phyloP scores from a whole-genome alignment of 2,113 vertebrate genomes.

The Tamias sibiricus region DNA sequence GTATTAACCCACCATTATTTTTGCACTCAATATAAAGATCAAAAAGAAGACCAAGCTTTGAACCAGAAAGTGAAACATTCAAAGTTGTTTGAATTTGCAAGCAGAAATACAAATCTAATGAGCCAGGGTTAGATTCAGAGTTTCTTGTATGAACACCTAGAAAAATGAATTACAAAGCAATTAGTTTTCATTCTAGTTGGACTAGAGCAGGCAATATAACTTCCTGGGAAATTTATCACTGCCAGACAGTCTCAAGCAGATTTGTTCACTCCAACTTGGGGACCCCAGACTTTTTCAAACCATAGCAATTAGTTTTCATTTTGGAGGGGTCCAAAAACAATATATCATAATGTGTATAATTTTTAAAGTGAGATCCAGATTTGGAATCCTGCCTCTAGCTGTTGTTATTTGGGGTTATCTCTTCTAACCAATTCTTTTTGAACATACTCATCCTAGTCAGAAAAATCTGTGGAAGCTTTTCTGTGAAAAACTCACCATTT shows the following conservation, averaged over 20 bases:
- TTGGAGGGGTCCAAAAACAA: no score
- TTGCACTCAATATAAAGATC: neutral
- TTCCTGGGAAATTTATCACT: neutral
- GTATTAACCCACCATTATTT: neutral
- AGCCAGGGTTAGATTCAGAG: neutral
- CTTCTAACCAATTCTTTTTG: neutral
- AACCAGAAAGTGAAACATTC: conserved; percentile 4
- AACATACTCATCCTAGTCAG: neutral
- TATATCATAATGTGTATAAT: neutral
- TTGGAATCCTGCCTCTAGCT: neutral
- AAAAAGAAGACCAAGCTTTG: neutral
- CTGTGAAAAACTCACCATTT: neutral
- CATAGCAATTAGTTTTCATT: no score
- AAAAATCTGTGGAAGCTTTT: neutral
- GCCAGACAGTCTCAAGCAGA: neutral
- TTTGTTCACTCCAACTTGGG: neutral
- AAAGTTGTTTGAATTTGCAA: conserved; percentile 44
- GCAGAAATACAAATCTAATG: conserved; percentile 6
- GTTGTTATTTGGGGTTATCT: neutral
- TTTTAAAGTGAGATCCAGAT: neutral
- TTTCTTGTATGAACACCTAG: neutral
- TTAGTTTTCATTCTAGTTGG: neutral
- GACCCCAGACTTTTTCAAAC: neutral
- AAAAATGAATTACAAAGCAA: conserved; percentile 3
- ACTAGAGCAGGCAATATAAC: neutral